phyloP scores from a whole-genome alignment of 92 coral and sea anemone genomes.

The Desmophyllum pertusum region DNA sequence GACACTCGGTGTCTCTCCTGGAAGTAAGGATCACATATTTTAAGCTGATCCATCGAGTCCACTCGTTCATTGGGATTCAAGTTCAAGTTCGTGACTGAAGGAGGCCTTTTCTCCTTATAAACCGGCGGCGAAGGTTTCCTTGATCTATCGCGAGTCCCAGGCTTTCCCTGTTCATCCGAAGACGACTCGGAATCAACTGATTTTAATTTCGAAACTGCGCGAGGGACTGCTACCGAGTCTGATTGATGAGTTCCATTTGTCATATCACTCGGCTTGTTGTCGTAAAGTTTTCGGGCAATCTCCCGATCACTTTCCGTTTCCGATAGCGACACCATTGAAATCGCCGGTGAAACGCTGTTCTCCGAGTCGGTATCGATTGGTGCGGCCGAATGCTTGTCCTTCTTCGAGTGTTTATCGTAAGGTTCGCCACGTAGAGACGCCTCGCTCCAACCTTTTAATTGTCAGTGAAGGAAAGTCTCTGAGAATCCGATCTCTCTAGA shows the following conservation, averaged over 20 bases:
- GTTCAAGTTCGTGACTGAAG: constrained; percentile 39
- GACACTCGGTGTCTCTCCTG: constrained; percentile 53
- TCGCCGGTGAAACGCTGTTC: constrained; percentile 86
- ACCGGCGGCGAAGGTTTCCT: constrained; percentile 34
- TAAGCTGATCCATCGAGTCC: constrained; percentile 80
- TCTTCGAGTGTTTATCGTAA: constrained; percentile 68
- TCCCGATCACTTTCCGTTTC: constrained; percentile 88
- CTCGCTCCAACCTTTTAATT: constrained; percentile 69
- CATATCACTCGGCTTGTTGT: constrained; percentile 24
- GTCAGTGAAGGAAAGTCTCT: constrained; percentile 62
- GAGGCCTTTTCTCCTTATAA: constrained; percentile 38
- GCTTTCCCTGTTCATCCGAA: constrained; percentile 66
- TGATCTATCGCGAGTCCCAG: constrained; percentile 33
- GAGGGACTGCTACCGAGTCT: constrained; percentile 52
- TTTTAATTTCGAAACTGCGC: constrained; percentile 71
- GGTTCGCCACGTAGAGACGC: constrained; percentile 56
- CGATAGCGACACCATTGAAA: constrained; percentile 82
- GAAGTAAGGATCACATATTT: constrained; percentile 84
- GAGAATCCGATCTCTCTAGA: constrained; percentile 69
- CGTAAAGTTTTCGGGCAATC: constrained; percentile 67
- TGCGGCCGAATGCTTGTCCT: constrained; percentile 19
- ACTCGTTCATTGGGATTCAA: constrained; percentile 40
- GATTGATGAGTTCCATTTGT: constrained; percentile 49
- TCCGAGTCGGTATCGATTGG: constrained; percentile 76
- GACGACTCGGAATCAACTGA: constrained; percentile 77